Evolutionary conservation across 1,140 invertebrate genomes (phyloP), one percentile per base, ranked within the genome.

Genomic region (Tetramorium alpestre): DNA sequence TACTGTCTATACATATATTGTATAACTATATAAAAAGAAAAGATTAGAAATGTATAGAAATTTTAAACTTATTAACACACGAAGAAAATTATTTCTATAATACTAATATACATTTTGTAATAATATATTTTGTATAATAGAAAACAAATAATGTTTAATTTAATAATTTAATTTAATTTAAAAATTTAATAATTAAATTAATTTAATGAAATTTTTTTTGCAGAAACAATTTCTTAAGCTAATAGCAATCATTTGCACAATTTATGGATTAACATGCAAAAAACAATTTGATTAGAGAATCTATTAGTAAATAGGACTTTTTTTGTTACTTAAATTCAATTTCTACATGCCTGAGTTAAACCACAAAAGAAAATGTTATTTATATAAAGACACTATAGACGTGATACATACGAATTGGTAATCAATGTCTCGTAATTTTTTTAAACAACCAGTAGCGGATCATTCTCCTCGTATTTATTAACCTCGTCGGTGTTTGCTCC

Each of bases 391-490:
- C 13, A 62, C 3, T 13, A 41, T 51, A 56, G 3, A 41, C 1
- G 41, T 3, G 10, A n/a, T 38, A 11, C 38, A 58, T 16, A 58
- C 16, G n/a, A 73, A 73, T 73, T 38, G 7, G 2, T 18, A 6
- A 16, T 11, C n/a, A 25, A 54, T 22, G 62, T 80, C 33, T 18
- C 47, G 16, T 5, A 41, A 51, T 80, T 80, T 69, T 67, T 80
- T 22, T 7, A 67, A 80, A 38, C 77, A 18, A 44, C n/a, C n/a
- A 51, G 28, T 56, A 56, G 16, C 22, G n/a, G 16, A 18, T 80
- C 77, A 38, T 69, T 69, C 33, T 54, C n/a, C 13, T 41, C 77
- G 28, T 80, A 80, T 80, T 80, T 80, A 80, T 80, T 69, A 80
- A 69, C n/a, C 62, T 64, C 33, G 62, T 54, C 76, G 28, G 28